phyloP scores from a whole-genome alignment of 2,797 vertebrate genomes.

The Fistularia commersonii region DNA sequence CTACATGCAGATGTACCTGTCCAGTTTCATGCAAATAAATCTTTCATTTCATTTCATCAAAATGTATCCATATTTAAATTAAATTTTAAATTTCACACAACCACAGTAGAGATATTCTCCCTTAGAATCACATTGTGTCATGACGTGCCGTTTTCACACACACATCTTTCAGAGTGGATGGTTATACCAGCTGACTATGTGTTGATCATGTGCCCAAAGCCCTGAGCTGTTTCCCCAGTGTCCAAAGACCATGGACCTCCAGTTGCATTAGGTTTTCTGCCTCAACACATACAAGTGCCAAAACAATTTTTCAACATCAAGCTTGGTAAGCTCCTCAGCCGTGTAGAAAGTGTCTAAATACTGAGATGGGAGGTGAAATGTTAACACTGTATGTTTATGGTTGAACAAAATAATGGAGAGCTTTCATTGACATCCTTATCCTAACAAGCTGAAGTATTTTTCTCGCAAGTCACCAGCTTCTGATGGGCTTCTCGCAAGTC shows the following conservation, averaged over 20 bases:
- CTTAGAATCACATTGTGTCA: constrained; percentile 30
- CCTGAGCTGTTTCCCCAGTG: constrained; percentile 34
- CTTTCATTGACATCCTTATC: constrained; percentile 28
- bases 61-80: too few species aligned
- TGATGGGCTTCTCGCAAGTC: constrained; percentile 38
- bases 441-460: constrained; percentile 46
- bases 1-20: constrained; percentile 4
- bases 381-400: constrained; percentile 32
- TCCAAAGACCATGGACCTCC: constrained; percentile 23
- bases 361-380: constrained; percentile 26
- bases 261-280: constrained; percentile 18
- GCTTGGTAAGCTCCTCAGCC: constrained; percentile 12
- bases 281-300: constrained; percentile 22
- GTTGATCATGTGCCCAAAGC: constrained; percentile 43
- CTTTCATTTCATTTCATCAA: background rate
- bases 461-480: constrained; percentile 38
- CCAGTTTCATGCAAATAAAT: background rate
- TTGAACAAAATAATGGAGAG: constrained; percentile 18
- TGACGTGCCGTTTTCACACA: constrained; percentile 30
- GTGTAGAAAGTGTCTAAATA: constrained; percentile 31
- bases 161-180: constrained; percentile 7
- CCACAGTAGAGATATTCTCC: constrained; percentile 27
- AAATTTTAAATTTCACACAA: constrained; percentile 21
- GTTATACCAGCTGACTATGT: constrained; percentile 31
- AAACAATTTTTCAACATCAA: constrained; percentile 27